Base-by-base conservation (phyloP, 1,140 invertebrate species). In the Hyles vespertilio region DNA sequence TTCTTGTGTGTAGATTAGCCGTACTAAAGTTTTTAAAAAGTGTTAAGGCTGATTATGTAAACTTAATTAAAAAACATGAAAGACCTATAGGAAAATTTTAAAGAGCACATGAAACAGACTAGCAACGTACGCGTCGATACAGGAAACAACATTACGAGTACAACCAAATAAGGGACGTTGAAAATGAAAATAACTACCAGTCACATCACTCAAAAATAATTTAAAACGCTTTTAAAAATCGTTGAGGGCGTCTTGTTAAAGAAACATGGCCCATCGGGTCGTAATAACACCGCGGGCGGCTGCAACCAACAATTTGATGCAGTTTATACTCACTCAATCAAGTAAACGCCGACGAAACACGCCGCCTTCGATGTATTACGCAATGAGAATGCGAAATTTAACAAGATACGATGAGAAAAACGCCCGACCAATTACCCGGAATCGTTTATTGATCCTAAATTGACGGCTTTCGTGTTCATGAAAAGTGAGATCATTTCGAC, bases 321-420 rank as follows among this genome's bases (percentile, higher is more conserved):
- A 76, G 73, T 80, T 77, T 77, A 67, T 60, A 61, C 69, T 64
- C 70, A 76, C 72, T 71, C 75, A 77, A 76, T 76, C 72, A 74
- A 67, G 69, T 70, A 75, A 77, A 69, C 68, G 69, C 66, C 11
- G 50, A 12, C 36, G 36, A 40, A 40, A 40, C 36, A 8, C 36
- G 36, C 47, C 10, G 22, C 22, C n/a, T 8, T 48, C 6, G 47
- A 5, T 48, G 5, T 11, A 48, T 12, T 12, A 48, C 47, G 47
- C 22, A 12, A 12, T 11, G 22, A 3, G 47, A 12, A 48, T 48
- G n/a, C 10, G n/a, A 11, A 48, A 12, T 48, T 12, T 12, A 48
- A 12, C 10, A 11, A 48, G 22, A 48, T 48, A 48, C 47, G 22
- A 22, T 2, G n/a, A 48, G n/a, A 12, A 22, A 12, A 48, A 48